Evolutionary conservation across 2,113 vertebrate species (phyloP).

Genomic region (Perca fluviatilis): DNA sequence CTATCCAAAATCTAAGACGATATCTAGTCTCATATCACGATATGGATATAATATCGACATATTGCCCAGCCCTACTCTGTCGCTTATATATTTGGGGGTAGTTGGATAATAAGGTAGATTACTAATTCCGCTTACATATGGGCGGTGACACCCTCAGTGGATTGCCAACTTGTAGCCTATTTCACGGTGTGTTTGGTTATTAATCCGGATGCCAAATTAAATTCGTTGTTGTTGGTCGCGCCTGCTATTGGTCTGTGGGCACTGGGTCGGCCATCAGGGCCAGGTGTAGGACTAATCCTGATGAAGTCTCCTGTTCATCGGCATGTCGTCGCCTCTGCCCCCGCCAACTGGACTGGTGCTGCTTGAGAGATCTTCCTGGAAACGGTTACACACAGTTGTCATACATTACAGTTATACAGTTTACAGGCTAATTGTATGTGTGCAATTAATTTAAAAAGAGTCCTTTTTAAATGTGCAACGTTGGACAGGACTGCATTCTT

Average conservation of each 20-base stretch:
- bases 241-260: constrained; percentile 30
- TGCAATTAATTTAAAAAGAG: constrained; percentile 68
- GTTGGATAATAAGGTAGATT: neutral
- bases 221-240: constrained; percentile 35
- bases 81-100: neutral
- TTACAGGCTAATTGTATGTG: constrained; percentile 69
- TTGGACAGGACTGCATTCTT: constrained; percentile 33
- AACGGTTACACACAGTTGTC: constrained; percentile 72
- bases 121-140: neutral
- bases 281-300: constrained; percentile 67
- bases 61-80: too few species aligned
- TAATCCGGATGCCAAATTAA: constrained; percentile 14
- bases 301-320: constrained; percentile 71
- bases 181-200: neutral
- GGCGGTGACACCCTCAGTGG: neutral
- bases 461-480: constrained; percentile 55
- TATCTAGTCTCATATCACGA: too few species aligned
- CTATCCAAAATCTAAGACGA: too few species aligned
- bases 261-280: constrained; percentile 34
- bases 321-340: constrained; percentile 55
- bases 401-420: constrained; percentile 21
- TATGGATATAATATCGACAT: too few species aligned
- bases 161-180: constrained; percentile 7
- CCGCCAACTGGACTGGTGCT: constrained; percentile 74
- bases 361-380: constrained; percentile 54